These are phyloP conservation scores for Coregonus suidteri DNA, from an alignment of 2,797 vertebrate genomes.

Conservation along the genomic window DNA sequence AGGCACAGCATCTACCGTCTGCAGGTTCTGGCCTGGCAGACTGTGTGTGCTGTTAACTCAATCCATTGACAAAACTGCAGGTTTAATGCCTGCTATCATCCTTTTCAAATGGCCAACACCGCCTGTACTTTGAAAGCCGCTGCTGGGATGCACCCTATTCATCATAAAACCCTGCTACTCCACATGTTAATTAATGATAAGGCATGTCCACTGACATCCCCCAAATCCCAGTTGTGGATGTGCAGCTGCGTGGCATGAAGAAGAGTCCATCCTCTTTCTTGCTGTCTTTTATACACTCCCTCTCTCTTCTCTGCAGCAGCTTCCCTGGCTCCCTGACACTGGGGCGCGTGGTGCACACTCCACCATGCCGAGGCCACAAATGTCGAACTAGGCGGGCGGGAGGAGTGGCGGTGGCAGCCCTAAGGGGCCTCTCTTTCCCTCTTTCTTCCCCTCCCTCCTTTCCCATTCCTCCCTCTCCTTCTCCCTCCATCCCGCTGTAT, in stretches of 20 bases:
- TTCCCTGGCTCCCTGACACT: slow-evolving; percentile 3
- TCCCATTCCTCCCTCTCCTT: neutral
- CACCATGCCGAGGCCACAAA: slow-evolving; percentile 19
- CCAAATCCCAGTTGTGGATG: slow-evolving; percentile 2
- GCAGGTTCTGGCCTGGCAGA: neutral
- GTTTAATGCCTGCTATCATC: neutral
- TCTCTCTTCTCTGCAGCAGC: neutral
- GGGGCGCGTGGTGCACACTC: neutral
- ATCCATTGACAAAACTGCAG: neutral
- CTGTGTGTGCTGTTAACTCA: neutral
- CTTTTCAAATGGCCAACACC: neutral
- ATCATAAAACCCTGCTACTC: neutral
- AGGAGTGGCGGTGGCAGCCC: slow-evolving; percentile 3
- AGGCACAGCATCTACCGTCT: neutral
- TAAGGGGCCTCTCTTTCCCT: slow-evolving; percentile 1
- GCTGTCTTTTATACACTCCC: neutral
- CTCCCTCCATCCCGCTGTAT: slow-evolving; percentile 13
- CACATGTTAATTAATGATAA: slow-evolving; percentile 3
- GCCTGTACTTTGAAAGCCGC: neutral
- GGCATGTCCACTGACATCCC: slow-evolving; percentile 7
- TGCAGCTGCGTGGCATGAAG: slow-evolving; percentile 11
- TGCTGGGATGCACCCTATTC: neutral
- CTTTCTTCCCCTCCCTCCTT: neutral
- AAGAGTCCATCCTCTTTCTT: neutral
- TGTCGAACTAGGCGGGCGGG: slow-evolving; percentile 30